phyloP scores from a whole-genome alignment of 2,797 vertebrate species.

The Sebastes hubbsi region DNA sequence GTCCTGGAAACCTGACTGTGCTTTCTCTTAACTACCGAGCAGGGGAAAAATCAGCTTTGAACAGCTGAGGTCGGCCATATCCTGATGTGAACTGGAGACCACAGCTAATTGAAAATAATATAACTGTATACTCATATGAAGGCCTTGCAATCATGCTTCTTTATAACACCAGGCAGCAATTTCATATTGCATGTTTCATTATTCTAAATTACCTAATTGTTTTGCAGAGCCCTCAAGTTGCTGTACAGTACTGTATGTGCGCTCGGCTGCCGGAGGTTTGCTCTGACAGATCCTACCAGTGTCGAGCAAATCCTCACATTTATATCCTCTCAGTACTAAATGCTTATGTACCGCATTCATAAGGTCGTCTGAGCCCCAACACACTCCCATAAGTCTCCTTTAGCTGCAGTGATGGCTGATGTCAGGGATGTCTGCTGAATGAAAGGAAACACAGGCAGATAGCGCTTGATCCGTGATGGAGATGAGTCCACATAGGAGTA shows the following conservation, averaged over 20 bases:
- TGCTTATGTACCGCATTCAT: conserved; percentile 78
- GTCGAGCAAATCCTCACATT: conserved; percentile 75
- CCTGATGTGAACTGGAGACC: conserved; percentile 69
- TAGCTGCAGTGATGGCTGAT: conserved; percentile 80
- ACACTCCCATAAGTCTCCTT: conserved; percentile 83
- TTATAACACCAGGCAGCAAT: conserved; percentile 42
- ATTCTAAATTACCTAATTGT: conserved; percentile 61
- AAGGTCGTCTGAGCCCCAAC: conserved; percentile 76
- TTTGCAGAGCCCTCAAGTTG: conserved; percentile 46
- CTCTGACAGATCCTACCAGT: conserved; percentile 68
- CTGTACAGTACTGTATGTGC: conserved; percentile 1
- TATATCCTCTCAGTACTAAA: conserved; percentile 74
- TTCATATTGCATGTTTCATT: conserved; percentile 46
- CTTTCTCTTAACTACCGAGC: conserved; percentile 74
- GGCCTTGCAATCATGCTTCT: conserved; percentile 51
- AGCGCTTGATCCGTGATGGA: conserved; percentile 84
- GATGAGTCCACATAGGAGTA: conserved; percentile 79
- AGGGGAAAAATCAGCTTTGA: conserved; percentile 59
- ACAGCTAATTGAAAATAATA: conserved; percentile 73
- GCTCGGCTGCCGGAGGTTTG: conserved; percentile 44
- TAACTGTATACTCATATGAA: conserved; percentile 56
- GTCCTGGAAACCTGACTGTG: conserved; percentile 77
- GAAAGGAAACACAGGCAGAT: conserved; percentile 83
- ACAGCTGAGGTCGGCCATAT: conserved; percentile 74
- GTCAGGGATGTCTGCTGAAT: conserved; percentile 80